Evolutionary conservation across 2,888 invertebrate species (phyloP), one percentile per base, ranked within the genome.

Genomic region (Melanargia galathea): DNA sequence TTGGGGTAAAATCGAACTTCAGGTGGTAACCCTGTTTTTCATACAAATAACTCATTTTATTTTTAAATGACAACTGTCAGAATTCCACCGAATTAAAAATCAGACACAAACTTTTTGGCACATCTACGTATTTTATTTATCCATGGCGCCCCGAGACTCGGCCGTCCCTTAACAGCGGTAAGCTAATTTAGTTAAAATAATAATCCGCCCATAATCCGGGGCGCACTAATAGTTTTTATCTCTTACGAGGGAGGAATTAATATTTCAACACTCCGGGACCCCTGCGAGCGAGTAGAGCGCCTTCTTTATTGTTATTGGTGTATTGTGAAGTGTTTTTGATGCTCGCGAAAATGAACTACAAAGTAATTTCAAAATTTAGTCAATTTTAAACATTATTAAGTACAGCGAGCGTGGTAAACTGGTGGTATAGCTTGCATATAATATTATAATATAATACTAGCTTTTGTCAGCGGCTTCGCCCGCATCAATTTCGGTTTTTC

Each of bases 131-230:
- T 45, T 16, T 22, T 59, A 26, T 18, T 63, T 78, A 66, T 88
- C 86, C 85, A 72, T 86, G 86, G 18, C 72, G 55, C 58, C 52
- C 65, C 67, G 65, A 73, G 71, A 68, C 74, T 70, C 62, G 66
- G 72, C 76, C 77, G 81, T 33, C 86, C 88, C 86, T 80, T 76
- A 79, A 75, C 86, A 81, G 79, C 83, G 81, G 84, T 88, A 87
- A 88, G 89, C 88, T 90, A 90, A 91, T 89, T 90, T 84, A 76
- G 87, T 90, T 90, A 90, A 90, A 91, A 89, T 88, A 87, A 90
- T 90, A 91, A 90, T 90, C 90, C 83, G 63, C 70, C 83, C 84
- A 79, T 89, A 90, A 89, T 86, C 90, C 86, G 73, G 63, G 75
- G 71, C 73, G 75, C 83, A 84, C 87, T 88, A 88, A 90, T 88